Conservation (phyloP, 1,140 invertebrate genomes). For the Heliconius nattereri region DNA sequence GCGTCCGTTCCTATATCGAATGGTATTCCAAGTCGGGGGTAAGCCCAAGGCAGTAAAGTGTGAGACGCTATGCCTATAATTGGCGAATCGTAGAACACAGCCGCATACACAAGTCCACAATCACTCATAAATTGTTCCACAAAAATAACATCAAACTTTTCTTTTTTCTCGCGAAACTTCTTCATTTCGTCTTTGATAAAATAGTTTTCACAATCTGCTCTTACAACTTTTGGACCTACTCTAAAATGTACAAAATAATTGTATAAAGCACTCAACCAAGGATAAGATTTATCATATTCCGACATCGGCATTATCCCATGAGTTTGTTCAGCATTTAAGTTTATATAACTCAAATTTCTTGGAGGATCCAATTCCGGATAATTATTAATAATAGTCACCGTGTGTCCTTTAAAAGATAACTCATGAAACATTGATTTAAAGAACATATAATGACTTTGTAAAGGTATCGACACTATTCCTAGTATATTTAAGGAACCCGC, state of each 20-base stretch:
- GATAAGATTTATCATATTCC: slow-evolving; percentile 45
- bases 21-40: slow-evolving; percentile 80
- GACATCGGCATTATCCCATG: slow-evolving; percentile 36
- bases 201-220: slow-evolving; percentile 63
- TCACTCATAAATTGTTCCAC: slow-evolving; percentile 86
- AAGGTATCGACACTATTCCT: slow-evolving; percentile 61
- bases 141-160: slow-evolving; percentile 85
- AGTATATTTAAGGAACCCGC: slow-evolving; percentile 55
- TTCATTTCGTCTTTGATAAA: slow-evolving; percentile 67
- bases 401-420: slow-evolving; percentile 70
- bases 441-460: slow-evolving; percentile 74
- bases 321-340: slow-evolving; percentile 40
- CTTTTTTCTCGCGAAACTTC: slow-evolving; percentile 52
- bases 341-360: slow-evolving; percentile 57
- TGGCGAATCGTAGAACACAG: slow-evolving; percentile 82
- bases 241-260: slow-evolving; percentile 51
- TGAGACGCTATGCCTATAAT: slow-evolving; percentile 83
- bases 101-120: slow-evolving; percentile 83
- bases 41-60: slow-evolving; percentile 82
- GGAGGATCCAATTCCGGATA: slow-evolving; percentile 54
- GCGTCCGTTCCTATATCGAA: slow-evolving; percentile 81
- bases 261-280: slow-evolving; percentile 39
- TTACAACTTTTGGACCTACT: slow-evolving; percentile 10
- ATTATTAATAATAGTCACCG: slow-evolving; percentile 74
- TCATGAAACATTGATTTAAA: slow-evolving; percentile 68